Conservation (phyloP, 2,888 invertebrate genomes). For the Tipula vernalis region DNA sequence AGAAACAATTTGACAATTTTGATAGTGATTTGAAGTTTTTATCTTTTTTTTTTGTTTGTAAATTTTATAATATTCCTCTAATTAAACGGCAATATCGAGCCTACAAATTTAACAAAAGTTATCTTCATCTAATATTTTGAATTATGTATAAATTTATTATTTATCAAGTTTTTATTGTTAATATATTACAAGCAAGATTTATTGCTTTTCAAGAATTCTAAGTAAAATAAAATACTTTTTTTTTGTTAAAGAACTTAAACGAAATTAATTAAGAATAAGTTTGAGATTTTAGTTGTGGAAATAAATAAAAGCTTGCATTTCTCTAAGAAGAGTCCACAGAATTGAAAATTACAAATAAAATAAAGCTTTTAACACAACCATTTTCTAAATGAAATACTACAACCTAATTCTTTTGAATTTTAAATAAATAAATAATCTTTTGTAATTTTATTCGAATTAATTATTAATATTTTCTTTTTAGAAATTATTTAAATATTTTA, state of each 20-base stretch:
- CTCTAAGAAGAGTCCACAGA: background rate
- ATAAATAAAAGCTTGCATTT: background rate
- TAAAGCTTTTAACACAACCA: background rate
- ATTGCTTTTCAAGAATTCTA: background rate
- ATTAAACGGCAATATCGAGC: constrained; percentile 4
- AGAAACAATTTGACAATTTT: background rate
- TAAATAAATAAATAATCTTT: background rate
- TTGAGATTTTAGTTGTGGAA: background rate
- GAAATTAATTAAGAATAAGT: background rate
- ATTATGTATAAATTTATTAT: background rate
- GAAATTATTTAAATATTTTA: background rate
- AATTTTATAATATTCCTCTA: background rate
- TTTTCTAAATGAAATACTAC: background rate
- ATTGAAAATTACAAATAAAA: background rate
- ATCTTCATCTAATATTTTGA: background rate
- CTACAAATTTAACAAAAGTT: background rate
- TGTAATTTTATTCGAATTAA: background rate
- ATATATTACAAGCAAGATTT: background rate
- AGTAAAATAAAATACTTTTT: background rate
- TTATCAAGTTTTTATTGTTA: background rate
- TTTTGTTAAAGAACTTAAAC: background rate
- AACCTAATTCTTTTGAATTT: background rate
- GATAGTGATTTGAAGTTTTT: background rate
- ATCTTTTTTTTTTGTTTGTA: background rate
- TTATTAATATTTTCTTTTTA: background rate